Percentiles rank a stretch among this genome's conserved stretches.
phyloP scores from a whole-genome alignment of 2,888 invertebrate genomes.

The Lepidonotus clava region DNA sequence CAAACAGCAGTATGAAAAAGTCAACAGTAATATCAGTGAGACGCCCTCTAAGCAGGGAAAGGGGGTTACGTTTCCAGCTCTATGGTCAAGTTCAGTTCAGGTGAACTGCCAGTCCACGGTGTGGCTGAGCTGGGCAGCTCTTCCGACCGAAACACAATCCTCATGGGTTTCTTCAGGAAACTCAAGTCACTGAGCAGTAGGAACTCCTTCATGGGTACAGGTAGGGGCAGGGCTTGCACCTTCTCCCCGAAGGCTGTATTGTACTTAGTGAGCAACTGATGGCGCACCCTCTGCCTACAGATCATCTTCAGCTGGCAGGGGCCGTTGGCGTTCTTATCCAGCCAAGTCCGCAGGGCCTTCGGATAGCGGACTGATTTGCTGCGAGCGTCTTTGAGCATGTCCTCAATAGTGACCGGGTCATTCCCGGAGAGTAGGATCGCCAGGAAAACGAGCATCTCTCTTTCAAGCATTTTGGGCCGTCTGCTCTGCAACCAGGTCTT shows the following conservation, averaged over 20 bases:
- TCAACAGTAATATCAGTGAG: too few relatives aligned
- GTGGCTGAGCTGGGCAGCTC: not conserved
- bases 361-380: not conserved
- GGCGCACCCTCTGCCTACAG: not conserved
- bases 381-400: not conserved
- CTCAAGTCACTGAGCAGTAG: not conserved
- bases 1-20: too few relatives aligned
- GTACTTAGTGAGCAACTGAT: not conserved
- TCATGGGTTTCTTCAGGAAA: not conserved
- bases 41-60: too few relatives aligned
- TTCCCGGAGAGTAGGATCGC: not conserved
- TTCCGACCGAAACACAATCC: not conserved
- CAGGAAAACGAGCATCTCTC: conserved; percentile 23
- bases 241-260: not conserved
- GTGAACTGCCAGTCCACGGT: not conserved
- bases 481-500: not conserved
- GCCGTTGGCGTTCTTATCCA: not conserved
- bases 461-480: not conserved
- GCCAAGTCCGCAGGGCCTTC: not conserved
- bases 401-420: not conserved
- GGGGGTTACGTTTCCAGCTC: not conserved
- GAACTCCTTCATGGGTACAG: conserved; percentile 7
- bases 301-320: not conserved
- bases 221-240: not conserved
- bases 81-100: not conserved